Base-by-base conservation (phyloP, 2,113 vertebrate species). In the Serinus canaria region DNA sequence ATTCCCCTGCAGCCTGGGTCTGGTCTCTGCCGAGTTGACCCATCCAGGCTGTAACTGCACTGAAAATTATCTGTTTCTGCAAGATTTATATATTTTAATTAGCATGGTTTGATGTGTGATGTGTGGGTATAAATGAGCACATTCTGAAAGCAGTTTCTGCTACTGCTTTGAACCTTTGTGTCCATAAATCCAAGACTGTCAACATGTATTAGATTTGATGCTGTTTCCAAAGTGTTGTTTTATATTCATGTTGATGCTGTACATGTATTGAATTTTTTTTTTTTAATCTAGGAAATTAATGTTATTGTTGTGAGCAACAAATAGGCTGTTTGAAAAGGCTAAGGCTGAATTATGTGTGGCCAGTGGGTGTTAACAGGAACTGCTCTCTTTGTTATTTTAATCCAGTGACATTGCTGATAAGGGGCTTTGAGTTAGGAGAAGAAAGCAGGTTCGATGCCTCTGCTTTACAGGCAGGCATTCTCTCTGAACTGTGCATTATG, bases 371-470 rank as follows among this genome's bases (percentile, higher is more conserved):
- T 96, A 80, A 92, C 87, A 59, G 44, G 60, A 76, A 77, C 39
- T 22, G 23, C 87, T 90, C 88, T 37, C 62, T 91, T 68, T 92
- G 83, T 85, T 94, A 67, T 74, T 94, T 93, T 89, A 96, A 92
- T 90, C 50, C 64, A 78, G 59, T 58, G 75, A 77, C 78, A 80
- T 59, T 90, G 68, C 50, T 83, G 82, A 81, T 90, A 73, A 77
- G 47, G 43, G 44, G 7, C 44, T 95, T 64, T 92, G 55, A 89
- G 64, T 43, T 35, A 11, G 59, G 44, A 91, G 69, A 84, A 69
- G 49, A 85, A 82, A 52, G 13, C 72, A 88, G 68, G n/a, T 92
- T 86, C 8, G 11, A 58, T 80, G 55, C 46, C 46, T 83, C 17
- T 0, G 2, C 55, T 91, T 83, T 67, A 59, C 2, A 83, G 59